These are phyloP conservation scores for Zaprionus ghesquierei DNA, from an alignment of 1,140 invertebrate species.

Conservation along the genomic window DNA sequence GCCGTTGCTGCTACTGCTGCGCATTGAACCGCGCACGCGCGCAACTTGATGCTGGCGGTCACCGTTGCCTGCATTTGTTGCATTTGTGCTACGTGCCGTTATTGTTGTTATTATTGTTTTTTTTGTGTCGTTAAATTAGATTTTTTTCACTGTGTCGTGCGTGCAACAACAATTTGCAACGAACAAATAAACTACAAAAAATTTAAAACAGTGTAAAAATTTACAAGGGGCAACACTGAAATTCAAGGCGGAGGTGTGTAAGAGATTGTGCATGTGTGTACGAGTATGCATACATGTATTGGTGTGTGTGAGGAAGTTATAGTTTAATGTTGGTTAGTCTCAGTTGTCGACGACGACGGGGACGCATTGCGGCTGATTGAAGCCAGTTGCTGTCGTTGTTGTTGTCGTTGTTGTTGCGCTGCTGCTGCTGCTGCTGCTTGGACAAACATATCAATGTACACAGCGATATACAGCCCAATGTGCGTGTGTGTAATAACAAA, in stretches of 20 bases:
- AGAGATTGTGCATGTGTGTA: constrained; percentile 12
- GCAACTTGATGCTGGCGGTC: constrained; percentile 15
- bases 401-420: constrained; percentile 28
- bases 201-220: constrained; percentile 24
- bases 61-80: constrained; percentile 11
- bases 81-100: background rate
- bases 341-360: constrained; percentile 57
- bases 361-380: constrained; percentile 44
- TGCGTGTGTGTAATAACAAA: constrained; percentile 18
- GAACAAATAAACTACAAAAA: background rate
- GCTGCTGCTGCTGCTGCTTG: constrained; percentile 30
- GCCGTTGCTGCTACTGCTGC: background rate
- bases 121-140: background rate
- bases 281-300: background rate
- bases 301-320: constrained; percentile 68
- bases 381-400: constrained; percentile 30
- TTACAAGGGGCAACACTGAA: background rate
- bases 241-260: background rate
- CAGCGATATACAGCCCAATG: constrained; percentile 7
- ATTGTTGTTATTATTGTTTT: constrained; percentile 11
- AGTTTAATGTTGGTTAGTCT: constrained; percentile 76
- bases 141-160: constrained; percentile 29
- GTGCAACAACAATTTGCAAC: constrained; percentile 26
- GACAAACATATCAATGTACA: constrained; percentile 39
- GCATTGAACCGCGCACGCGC: constrained; percentile 28